Percentiles rank a stretch among this genome's conserved stretches.
phyloP scores from a whole-genome alignment of 2,888 invertebrate species.

The Osmoderma eremita region DNA sequence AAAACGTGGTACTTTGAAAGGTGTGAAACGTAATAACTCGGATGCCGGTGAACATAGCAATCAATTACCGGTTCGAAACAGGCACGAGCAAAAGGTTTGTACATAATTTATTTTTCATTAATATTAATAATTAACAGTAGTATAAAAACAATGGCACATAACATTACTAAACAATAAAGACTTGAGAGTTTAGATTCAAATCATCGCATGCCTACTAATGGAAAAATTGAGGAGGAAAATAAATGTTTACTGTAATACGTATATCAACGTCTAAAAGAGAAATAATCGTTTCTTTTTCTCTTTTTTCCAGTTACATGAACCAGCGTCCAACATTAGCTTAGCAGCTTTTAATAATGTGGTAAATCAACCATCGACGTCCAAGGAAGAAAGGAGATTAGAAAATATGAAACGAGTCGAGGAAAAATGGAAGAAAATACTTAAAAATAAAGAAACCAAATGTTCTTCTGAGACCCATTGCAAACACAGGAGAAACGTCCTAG shows the following conservation, averaged over 20 bases:
- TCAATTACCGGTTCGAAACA: conserved; percentile 20
- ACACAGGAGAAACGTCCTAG: conserved; percentile 73
- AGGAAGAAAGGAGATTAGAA: conserved; percentile 72
- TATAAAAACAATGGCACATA: no score
- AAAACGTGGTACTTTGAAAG: conserved; percentile 68
- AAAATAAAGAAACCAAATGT: conserved; percentile 57
- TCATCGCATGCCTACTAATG: no score
- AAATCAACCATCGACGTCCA: conserved; percentile 54
- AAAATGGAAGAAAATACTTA: conserved; percentile 48
- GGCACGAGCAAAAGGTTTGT: conserved; percentile 28
- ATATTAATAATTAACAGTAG: no score
- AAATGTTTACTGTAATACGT: conserved; percentile 9
- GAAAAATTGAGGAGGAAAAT: no score
- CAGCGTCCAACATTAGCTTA: conserved; percentile 64
- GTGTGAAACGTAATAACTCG: conserved; percentile 51
- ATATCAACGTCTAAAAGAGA: conserved; percentile 12
- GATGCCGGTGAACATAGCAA: conserved; percentile 45
- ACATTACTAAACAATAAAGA: no score
- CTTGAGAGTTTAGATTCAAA: no score
- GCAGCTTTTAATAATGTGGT: conserved; percentile 65
- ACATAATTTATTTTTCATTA: no score
- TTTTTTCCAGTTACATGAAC: conserved; percentile 43
- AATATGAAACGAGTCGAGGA: conserved; percentile 72
- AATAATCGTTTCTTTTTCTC: not conserved
- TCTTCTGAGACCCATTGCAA: conserved; percentile 58